These are phyloP conservation scores for Stenichneumon culpator DNA, from an alignment of 2,888 invertebrate species.

Conservation along the genomic window DNA sequence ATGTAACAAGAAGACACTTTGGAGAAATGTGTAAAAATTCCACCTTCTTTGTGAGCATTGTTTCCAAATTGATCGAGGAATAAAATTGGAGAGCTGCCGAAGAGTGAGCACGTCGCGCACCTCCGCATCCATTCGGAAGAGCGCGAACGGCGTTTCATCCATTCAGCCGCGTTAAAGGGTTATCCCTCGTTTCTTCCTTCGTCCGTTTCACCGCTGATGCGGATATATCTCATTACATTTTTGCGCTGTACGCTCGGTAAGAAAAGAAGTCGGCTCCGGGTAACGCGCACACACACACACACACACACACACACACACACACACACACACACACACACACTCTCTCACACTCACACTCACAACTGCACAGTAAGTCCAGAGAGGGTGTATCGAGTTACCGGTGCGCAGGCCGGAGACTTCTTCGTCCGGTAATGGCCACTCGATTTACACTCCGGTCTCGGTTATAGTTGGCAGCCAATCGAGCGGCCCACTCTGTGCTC, in stretches of 20 bases:
- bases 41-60: neutral
- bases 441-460: slow-evolving; percentile 75
- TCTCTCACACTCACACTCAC: too few relatives aligned
- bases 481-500: slow-evolving; percentile 49
- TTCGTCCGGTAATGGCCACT: slow-evolving; percentile 75
- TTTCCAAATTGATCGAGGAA: neutral
- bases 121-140: neutral
- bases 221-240: slow-evolving; percentile 60
- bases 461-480: slow-evolving; percentile 70
- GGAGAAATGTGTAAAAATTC: neutral
- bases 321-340: slow-evolving; percentile 5
- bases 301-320: neutral
- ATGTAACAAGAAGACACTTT: neutral
- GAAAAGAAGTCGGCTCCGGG: slow-evolving; percentile 46
- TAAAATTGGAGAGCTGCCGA: neutral
- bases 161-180: slow-evolving; percentile 16
- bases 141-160: slow-evolving; percentile 1
- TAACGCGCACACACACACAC: slow-evolving; percentile 8
- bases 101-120: neutral
- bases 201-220: slow-evolving; percentile 36
- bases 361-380: neutral
- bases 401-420: slow-evolving; percentile 43
- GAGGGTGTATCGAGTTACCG: slow-evolving; percentile 9
- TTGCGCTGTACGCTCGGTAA: slow-evolving; percentile 44
- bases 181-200: slow-evolving; percentile 26